These are phyloP conservation scores for Aplidium turbinatum DNA, from an alignment of 23 tunicate species.

Conservation along the genomic window DNA sequence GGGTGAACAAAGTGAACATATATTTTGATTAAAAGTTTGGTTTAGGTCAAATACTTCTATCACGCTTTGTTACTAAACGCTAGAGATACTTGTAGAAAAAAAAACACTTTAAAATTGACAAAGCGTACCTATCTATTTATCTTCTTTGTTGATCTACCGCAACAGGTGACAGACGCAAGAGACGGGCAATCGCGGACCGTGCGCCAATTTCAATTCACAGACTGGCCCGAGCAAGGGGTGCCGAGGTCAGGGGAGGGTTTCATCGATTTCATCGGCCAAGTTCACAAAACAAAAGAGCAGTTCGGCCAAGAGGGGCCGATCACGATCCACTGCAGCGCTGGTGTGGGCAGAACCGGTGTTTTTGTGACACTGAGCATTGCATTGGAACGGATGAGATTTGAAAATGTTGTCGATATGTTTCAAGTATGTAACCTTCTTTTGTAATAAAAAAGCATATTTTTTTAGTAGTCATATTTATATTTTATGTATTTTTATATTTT, in stretches of 20 bases:
- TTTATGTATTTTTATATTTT: too few species aligned
- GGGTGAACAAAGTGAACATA: too few species aligned
- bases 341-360: conserved; percentile 98
- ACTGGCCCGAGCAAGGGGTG: conserved; percentile 99
- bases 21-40: too few species aligned
- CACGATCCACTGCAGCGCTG: conserved; percentile 98
- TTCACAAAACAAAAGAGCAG: conserved; percentile 98
- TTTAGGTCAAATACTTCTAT: too few species aligned
- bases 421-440: too few species aligned
- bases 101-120: too few species aligned
- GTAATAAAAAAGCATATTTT: too few species aligned
- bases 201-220: conserved; percentile 98
- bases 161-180: conserved; percentile 98
- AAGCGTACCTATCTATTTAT: too few species aligned
- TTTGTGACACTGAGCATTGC: conserved; percentile 94
- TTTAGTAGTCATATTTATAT: too few species aligned
- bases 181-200: conserved; percentile 98
- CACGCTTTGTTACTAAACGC: too few species aligned
- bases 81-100: too few species aligned
- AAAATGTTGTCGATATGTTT: conserved; percentile 96
- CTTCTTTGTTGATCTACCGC: too few species aligned
- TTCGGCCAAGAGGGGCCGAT: conserved; percentile 99
- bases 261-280: conserved; percentile 98
- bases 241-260: conserved; percentile 96
- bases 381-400: conserved; percentile 94